phyloP scores from a whole-genome alignment of 2,113 vertebrate species.

The Scolopax mira region DNA sequence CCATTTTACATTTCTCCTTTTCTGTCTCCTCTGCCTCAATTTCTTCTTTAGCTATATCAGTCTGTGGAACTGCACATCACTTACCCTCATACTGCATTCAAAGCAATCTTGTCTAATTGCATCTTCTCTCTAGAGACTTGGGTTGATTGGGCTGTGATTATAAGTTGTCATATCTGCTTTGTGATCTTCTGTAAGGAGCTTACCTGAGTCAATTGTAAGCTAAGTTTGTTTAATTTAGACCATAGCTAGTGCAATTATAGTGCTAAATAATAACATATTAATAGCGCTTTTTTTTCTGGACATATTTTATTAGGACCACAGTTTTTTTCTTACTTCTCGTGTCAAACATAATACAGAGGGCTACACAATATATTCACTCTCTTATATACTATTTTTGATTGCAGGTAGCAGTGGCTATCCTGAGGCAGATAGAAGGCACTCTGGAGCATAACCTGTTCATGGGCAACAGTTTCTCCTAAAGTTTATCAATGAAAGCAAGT shows the following conservation, averaged over 20 bases:
- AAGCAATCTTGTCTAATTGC: background rate
- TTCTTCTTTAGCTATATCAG: background rate
- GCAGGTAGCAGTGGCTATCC: background rate
- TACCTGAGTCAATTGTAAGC: background rate
- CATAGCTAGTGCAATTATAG: background rate
- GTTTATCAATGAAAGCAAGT: background rate
- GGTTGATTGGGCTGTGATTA: background rate
- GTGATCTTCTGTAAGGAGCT: background rate
- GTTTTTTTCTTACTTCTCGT: background rate
- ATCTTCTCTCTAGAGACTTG: background rate
- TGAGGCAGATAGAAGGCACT: background rate
- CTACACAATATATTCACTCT: background rate
- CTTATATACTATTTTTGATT: background rate
- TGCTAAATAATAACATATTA: background rate
- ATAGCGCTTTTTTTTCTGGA: background rate
- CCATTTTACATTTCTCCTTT: background rate
- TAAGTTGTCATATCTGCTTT: background rate
- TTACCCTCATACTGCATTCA: background rate
- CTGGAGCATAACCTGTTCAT: background rate
- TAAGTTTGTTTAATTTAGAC: background rate
- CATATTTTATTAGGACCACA: background rate
- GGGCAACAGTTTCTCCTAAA: background rate
- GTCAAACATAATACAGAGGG: background rate
- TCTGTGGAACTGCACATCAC: background rate
- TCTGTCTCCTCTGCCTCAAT: background rate